A percentile compares a stretch with the other conserved stretches of the same genome.
phyloP scores from a whole-genome alignment of 2,113 vertebrate species.

The Chelonoidis abingdonii region DNA sequence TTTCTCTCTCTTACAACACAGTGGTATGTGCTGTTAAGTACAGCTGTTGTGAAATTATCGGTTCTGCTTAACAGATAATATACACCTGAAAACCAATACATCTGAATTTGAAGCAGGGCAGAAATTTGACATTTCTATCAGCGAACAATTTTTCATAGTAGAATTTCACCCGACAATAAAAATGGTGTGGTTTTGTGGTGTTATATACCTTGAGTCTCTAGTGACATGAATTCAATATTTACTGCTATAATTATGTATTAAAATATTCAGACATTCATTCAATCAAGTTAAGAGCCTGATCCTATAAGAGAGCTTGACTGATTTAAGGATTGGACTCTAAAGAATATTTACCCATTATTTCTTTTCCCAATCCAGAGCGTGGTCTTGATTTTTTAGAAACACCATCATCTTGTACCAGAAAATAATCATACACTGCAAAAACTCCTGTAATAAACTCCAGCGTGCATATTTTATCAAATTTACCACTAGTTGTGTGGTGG shows the following conservation, averaged over 20 bases:
- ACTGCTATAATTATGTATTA: not conserved
- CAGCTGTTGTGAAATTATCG: not conserved
- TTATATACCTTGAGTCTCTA: not conserved
- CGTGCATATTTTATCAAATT: accelerated
- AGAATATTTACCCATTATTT: not conserved
- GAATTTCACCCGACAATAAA: not conserved
- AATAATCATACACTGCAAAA: not conserved
- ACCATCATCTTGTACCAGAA: not conserved
- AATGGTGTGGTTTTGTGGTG: not conserved
- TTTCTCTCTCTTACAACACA: not conserved
- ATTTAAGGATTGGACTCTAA: not conserved
- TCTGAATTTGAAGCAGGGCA: not conserved
- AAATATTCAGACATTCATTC: not conserved
- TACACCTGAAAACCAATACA: not conserved
- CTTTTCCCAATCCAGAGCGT: accelerated
- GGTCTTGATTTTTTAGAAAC: not conserved
- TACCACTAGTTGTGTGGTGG: not conserved
- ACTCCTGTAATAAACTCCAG: not conserved
- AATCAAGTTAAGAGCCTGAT: not conserved
- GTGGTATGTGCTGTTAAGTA: not conserved
- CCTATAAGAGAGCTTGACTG: not conserved
- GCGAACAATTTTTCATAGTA: not conserved
- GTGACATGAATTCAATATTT: not conserved
- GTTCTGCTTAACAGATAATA: not conserved
- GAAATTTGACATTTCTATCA: not conserved